Evolutionary conservation across 2,113 vertebrate genomes (phyloP), one percentile per base, ranked within the genome.

Genomic region (Odontesthes bonariensis): DNA sequence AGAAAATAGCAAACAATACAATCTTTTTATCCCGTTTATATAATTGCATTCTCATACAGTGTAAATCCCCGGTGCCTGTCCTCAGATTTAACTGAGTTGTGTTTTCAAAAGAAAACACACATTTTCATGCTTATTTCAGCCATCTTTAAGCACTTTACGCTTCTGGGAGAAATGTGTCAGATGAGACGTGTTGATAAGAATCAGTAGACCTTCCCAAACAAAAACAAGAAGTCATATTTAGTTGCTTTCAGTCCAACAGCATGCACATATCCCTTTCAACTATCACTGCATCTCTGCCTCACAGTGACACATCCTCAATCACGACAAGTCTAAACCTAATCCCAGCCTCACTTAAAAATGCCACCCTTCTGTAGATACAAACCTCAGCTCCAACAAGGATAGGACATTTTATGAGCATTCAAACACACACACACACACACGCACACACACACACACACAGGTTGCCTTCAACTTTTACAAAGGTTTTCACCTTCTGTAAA

Each of bases 391-490:
- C 35, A 35, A 35, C 35, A 35, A 35, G 35, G 35, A 35, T 35
- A 35, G 35, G 8, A 35, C n/a, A 35, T 35, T 47, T 38, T 7
- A 8, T 49, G 7, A 49, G 46, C 16, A 49, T 49, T 49, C 46
- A 33, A 19, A 13, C 31, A 10, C 7, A 68, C 10, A n/a, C 16
- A 49, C 2, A 33, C 1, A 49, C 10, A 57, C 14, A 12, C 31
- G 4, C 42, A 11, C 17, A 11, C 61, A 17, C 23, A 42, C 42
- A 44, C 13, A 46, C 54, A 27, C 27, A 1, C 27, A n/a, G n/a
- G 1, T 22, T 59, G 16, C 42, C 31, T 70, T 17, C n/a, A 58
- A 9, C 57, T 66, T 69, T 62, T 69, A 79, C 64, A 77, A 53
- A 82, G 53, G 59, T 58, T 52, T 81, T 59, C 14, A 40, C n/a